These are phyloP conservation scores for Pristionchus entomophagus DNA, from an alignment of 2,888 invertebrate genomes.

Conservation along the genomic window DNA sequence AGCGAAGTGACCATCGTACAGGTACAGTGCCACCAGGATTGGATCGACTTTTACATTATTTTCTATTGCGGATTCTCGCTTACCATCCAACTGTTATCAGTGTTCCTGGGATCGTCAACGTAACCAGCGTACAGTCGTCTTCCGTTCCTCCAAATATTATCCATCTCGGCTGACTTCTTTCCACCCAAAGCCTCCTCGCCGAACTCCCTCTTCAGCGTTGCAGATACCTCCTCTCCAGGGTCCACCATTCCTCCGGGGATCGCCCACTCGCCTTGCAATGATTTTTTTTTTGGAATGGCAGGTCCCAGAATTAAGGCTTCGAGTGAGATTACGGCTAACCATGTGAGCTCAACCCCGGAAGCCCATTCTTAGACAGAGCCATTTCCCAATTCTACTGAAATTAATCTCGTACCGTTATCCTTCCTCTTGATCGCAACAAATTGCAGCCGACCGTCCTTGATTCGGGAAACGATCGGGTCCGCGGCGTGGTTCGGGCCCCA, in stretches of 20 bases:
- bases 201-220: constrained; percentile 91
- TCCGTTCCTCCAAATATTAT: constrained; percentile 75
- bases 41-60: too few relatives aligned
- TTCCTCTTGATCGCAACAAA: constrained; percentile 91
- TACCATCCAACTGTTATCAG: constrained; percentile 99
- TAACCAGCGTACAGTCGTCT: constrained; percentile 82
- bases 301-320: constrained; percentile 83
- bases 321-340: too few relatives aligned
- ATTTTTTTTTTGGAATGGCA: not conserved
- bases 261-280: constrained; percentile 73
- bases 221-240: constrained; percentile 87
- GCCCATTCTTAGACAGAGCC: too few relatives aligned
- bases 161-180: constrained; percentile 69
- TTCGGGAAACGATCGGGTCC: constrained; percentile 92
- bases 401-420: constrained; percentile 87
- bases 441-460: constrained; percentile 81
- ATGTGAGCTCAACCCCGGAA: too few relatives aligned
- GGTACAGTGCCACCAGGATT: too few relatives aligned
- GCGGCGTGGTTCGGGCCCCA: constrained; percentile 99
- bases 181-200: constrained; percentile 92
- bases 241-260: constrained; percentile 88
- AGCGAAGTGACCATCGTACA: too few relatives aligned
- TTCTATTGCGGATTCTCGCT: too few relatives aligned
- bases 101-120: constrained; percentile 96
- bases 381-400: too few relatives aligned